Evolutionary conservation across 2,888 invertebrate species (phyloP).

Genomic region (Zootermopsis nevadensis): DNA sequence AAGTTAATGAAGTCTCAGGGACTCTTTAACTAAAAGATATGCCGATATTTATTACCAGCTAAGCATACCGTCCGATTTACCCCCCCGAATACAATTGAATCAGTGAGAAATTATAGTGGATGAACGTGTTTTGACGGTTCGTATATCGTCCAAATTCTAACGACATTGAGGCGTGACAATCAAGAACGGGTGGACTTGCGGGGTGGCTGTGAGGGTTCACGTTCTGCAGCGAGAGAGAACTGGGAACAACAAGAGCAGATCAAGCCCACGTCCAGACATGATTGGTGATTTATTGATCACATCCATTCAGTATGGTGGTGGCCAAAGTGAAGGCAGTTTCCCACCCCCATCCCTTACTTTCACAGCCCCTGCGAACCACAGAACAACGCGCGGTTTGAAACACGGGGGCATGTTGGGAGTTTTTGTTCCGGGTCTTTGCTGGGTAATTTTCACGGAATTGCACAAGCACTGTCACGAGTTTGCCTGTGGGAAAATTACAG

Average conservation of each 20-base stretch:
- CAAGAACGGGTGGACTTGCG: neutral
- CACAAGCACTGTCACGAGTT: neutral
- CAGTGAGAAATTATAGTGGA: neutral
- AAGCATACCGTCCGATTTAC: neutral
- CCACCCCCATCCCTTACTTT: neutral
- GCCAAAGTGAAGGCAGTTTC: neutral
- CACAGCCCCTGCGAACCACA: neutral
- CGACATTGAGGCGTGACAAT: neutral
- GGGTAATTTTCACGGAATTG: neutral
- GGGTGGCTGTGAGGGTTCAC: neutral
- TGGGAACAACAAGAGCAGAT: neutral
- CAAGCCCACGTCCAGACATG: neutral
- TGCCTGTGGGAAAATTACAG: neutral
- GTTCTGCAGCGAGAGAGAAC: neutral
- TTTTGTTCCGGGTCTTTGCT: neutral
- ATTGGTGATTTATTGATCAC: conserved; percentile 11
- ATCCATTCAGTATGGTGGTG: neutral
- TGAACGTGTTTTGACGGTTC: neutral
- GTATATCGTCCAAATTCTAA: neutral
- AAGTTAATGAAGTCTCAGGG: no score
- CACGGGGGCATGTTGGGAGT: neutral
- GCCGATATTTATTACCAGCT: neutral
- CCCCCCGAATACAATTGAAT: neutral
- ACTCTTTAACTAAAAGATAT: no score
- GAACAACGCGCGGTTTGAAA: neutral